Base-by-base conservation (phyloP, 2,113 vertebrate species). In the Ammodytes dubius region DNA sequence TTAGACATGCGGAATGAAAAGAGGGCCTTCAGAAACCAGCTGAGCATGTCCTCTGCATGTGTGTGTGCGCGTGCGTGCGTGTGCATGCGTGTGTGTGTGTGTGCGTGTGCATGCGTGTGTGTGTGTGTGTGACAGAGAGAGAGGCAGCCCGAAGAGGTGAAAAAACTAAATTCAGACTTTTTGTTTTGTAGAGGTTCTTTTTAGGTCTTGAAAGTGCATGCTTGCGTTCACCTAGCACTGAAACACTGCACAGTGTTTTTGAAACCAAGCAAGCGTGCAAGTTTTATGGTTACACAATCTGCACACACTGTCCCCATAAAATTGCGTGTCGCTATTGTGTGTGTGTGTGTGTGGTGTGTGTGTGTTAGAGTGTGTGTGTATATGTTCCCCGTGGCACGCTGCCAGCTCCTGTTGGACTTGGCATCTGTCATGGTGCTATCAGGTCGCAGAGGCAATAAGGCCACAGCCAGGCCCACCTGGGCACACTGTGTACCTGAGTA, bases 401-500 rank as follows among this genome's bases (percentile, higher is more conserved):
- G 89, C 90, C 91, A 87, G 69, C 73, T 89, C 89, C 27, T 58
- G 82, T 91, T 86, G 85, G 87, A 78, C 84, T 49, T 42, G 81
- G 83, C 87, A 89, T 92, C 86, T 83, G 84, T 93, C 88, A 88
- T 4, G 35, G 77, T 19, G 74, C 79, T 78, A 84, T 86, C 73
- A 79, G 87, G 90, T 84, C 77, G 47, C 77, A 76, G 64, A 87
- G 77, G 85, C 89, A 91, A 88, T 89, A 93, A 84, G 17, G 52
- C 79, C 84, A 27, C 63, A 70, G 68, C 86, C 89, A 76, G 72
- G 64, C 70, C 83, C 87, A 88, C 88, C 89, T 89, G 85, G 87
- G 81, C 84, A 43, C 79, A 17, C 10, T 6, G 74, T 53, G 81
- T 75, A 70, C 81, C 85, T 70, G 73, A 90, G 77, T 81, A 82